phyloP scores from a whole-genome alignment of 2,888 invertebrate species.

The Acanthosepion lycidas region DNA sequence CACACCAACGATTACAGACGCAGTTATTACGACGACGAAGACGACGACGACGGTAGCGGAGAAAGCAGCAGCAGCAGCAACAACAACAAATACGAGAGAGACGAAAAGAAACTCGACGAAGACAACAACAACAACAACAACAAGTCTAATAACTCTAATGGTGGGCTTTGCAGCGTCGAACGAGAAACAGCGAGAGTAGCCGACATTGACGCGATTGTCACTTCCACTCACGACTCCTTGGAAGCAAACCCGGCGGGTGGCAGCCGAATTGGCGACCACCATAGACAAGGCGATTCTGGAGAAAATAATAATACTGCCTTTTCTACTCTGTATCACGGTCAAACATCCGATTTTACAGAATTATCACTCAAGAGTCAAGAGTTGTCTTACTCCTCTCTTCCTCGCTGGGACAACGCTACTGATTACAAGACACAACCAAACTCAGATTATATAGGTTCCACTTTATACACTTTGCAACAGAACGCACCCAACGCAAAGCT shows the following conservation, averaged over 20 bases:
- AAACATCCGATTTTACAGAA: not conserved
- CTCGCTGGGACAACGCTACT: not conserved
- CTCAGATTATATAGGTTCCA: not conserved
- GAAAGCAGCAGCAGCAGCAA: not conserved
- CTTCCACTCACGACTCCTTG: not conserved
- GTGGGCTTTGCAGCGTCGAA: not conserved
- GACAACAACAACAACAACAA: slow-evolving; percentile 24
- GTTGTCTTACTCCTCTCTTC: not conserved
- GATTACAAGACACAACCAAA: not conserved
- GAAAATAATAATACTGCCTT: not conserved
- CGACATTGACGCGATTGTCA: not conserved
- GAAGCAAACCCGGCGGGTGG: not conserved
- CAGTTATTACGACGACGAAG: not conserved
- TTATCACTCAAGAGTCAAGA: not conserved
- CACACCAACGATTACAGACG: not conserved
- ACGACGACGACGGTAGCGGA: not conserved
- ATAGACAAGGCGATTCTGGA: not conserved
- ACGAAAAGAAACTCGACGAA: not conserved
- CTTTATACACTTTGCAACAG: not conserved
- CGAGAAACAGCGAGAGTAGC: not conserved
- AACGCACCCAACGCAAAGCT: not conserved
- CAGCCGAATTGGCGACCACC: not conserved
- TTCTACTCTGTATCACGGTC: not conserved
- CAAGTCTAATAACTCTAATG: not conserved
- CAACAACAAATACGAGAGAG: not conserved